Base-by-base conservation (phyloP, 1,140 invertebrate species). In the Drosophila equinoxialis region DNA sequence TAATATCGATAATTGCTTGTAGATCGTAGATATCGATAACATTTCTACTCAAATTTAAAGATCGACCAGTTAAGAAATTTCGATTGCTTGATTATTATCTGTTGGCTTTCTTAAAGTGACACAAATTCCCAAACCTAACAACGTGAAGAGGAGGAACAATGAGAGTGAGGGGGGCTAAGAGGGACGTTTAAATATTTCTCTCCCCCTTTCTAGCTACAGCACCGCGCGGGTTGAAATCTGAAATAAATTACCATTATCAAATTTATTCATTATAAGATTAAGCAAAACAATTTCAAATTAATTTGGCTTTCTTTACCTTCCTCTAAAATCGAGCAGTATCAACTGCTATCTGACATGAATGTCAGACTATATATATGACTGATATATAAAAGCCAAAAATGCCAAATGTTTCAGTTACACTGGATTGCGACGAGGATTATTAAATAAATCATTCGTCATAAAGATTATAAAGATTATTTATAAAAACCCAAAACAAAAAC, bases 401-500 rank as follows among this genome's bases (percentile, higher is more conserved):
- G 17, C 45, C 45, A 51, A 51, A 51, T 39, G 20, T 51, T 6
- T 20, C 11, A 14, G 8, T 51, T 51, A 51, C 45, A 51, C 17
- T 23, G 17, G 10, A 11, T 10, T 37, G 10, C 45, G 45, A 8
- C 6, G 14, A 0, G 8, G 17, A 10, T 51, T 51, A 55, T 48
- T 59, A 63, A 83, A 82, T 82, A 82, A 82, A 82, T 82, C 80
- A 82, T 57, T 8, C 5, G 45, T 51, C 45, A 51, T 51, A 20
- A 51, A 51, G 45, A 51, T 51, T 51, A 51, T 51, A 51, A 23
- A 51, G 10, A 51, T 3, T 11, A 39, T 26, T 26, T 26, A 4
- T 7, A 23, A 51, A 51, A 51, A 51, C 14, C 11, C 13, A 54
- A 54, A 26, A 51, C 14, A 11, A 6, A 30, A 54, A 26, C 30